phyloP scores from a whole-genome alignment of 2,797 vertebrate species.

The Pempheris klunzingeri region DNA sequence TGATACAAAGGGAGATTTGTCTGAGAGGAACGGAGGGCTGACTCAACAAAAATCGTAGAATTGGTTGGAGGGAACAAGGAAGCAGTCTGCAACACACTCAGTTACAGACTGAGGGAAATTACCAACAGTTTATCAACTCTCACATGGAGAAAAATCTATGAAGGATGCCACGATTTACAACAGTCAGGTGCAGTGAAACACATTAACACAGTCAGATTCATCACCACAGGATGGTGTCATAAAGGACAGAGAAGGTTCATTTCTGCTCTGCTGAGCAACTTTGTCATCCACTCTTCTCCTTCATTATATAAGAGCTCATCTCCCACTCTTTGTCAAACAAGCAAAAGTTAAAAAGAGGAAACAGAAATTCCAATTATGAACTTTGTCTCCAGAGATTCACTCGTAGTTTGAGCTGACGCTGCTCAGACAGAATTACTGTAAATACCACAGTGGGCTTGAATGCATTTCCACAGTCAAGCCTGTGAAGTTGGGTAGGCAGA shows the following conservation, averaged over 20 bases:
- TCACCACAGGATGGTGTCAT: constrained; percentile 4
- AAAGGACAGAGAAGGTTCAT: background rate
- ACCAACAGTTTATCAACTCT: constrained; percentile 13
- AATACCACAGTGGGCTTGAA: constrained; percentile 1
- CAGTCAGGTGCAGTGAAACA: background rate
- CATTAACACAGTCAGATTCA: constrained; percentile 13
- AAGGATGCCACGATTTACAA: too few relatives aligned
- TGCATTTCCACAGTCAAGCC: constrained; percentile 27
- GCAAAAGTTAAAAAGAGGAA: constrained; percentile 18
- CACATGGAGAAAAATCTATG: background rate
- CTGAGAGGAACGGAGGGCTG: constrained; percentile 58
- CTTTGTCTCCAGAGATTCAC: constrained; percentile 20
- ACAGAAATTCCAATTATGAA: constrained; percentile 19
- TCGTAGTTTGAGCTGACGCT: background rate
- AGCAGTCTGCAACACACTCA: constrained; percentile 26
- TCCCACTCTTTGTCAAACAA: constrained; percentile 10
- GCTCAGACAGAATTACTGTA: constrained; percentile 11
- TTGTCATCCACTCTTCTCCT: constrained; percentile 16
- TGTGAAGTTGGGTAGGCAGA: constrained; percentile 21
- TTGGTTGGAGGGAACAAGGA: constrained; percentile 56
- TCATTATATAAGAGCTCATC: constrained; percentile 28
- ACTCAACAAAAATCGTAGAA: constrained; percentile 67
- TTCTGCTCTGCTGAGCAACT: constrained; percentile 25
- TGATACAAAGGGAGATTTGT: constrained; percentile 73
- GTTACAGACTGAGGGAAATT: constrained; percentile 12